Conservation (phyloP, 2,113 vertebrate genomes). For the Syngnathoides biaculeatus region DNA sequence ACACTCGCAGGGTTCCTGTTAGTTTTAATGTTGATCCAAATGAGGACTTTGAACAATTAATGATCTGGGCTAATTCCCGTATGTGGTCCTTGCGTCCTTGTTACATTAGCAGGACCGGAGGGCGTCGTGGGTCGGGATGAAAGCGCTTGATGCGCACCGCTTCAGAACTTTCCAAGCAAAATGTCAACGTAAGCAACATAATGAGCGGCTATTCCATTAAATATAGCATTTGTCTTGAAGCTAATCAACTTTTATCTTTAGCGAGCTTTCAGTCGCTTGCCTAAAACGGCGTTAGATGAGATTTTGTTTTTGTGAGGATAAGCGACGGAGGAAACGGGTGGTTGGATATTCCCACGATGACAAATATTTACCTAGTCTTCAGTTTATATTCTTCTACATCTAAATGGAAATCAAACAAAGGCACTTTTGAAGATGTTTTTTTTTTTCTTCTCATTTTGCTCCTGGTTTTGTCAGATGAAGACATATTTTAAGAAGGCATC, state of each 20-base stretch:
- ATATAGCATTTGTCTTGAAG: slow-evolving; percentile 14
- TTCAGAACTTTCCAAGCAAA: slow-evolving; percentile 38
- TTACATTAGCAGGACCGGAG: slow-evolving; percentile 54
- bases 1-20: slow-evolving; percentile 16
- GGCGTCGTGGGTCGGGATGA: slow-evolving; percentile 48
- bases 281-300: neutral
- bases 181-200: slow-evolving; percentile 33
- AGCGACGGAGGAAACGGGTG: neutral
- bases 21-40: slow-evolving; percentile 5
- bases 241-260: slow-evolving; percentile 7
- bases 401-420: slow-evolving; percentile 13
- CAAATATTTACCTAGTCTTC: slow-evolving; percentile 4
- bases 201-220: slow-evolving; percentile 7
- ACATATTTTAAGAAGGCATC: slow-evolving; percentile 47
- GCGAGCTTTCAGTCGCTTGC: slow-evolving; percentile 1
- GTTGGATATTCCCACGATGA: neutral
- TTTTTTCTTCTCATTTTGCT: neutral
- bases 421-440: slow-evolving; percentile 14
- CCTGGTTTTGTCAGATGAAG: neutral
- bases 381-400: slow-evolving; percentile 15
- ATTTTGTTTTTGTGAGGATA: neutral
- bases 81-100: slow-evolving; percentile 44
- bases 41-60: slow-evolving; percentile 45
- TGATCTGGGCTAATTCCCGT: slow-evolving; percentile 57
- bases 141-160: slow-evolving; percentile 25